These are phyloP conservation scores for Arctopsyche grandis DNA, from an alignment of 1,140 invertebrate genomes.

Conservation along the genomic window DNA sequence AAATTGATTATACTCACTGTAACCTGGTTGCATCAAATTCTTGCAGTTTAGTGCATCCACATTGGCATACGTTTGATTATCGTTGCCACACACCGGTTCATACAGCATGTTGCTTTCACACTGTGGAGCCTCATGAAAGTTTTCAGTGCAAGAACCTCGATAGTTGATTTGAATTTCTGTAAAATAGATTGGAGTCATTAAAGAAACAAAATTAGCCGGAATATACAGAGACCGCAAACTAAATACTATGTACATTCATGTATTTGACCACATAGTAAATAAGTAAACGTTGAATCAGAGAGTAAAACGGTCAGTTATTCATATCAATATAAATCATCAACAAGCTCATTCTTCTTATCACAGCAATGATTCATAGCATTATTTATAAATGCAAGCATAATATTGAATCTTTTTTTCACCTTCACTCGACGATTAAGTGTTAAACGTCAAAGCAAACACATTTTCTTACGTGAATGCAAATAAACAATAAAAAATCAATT, in stretches of 20 bases:
- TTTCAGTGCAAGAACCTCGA: conserved; percentile 50
- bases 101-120: conserved; percentile 56
- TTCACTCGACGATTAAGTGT: no score
- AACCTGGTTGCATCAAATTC: conserved; percentile 50
- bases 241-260: not conserved
- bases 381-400: no score
- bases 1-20: conserved; percentile 40
- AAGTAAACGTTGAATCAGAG: not conserved
- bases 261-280: no score
- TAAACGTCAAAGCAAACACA: no score
- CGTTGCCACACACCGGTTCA: conserved; percentile 57
- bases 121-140: conserved; percentile 7
- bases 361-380: no score
- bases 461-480: no score
- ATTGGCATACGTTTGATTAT: conserved; percentile 58
- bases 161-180: conserved; percentile 46
- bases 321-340: not conserved
- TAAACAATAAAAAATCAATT: no score
- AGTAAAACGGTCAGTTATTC: no score
- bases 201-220: not conserved
- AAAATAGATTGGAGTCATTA: conserved; percentile 42
- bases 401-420: no score
- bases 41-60: conserved; percentile 56
- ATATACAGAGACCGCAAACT: not conserved
- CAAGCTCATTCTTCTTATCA: not conserved